Evolutionary conservation across 2,113 vertebrate genomes (phyloP).

Genomic region (Sinocyclocheilus grahami): DNA sequence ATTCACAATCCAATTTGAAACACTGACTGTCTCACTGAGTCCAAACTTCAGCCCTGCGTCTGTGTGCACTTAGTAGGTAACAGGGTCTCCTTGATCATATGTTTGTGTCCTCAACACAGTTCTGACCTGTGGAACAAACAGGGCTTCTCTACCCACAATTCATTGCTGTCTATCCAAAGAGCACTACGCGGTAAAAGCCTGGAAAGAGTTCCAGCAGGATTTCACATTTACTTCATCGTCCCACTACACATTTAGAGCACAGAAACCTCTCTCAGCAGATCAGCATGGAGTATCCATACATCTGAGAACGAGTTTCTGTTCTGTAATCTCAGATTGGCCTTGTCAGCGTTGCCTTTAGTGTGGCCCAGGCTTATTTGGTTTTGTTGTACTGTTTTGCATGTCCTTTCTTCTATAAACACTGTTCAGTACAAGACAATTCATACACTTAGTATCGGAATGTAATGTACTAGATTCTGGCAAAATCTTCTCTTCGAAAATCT

Average conservation of each 20-base stretch:
- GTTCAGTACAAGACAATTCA: background rate
- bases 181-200: background rate
- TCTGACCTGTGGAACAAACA: background rate
- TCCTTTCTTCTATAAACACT: background rate
- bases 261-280: background rate
- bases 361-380: background rate
- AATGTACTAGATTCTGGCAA: background rate
- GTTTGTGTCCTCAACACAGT: background rate
- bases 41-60: background rate
- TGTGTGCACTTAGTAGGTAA: slow-evolving; percentile 17
- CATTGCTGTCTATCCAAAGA: slow-evolving; percentile 7
- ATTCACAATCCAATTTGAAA: background rate
- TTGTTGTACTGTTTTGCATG: slow-evolving; percentile 8
- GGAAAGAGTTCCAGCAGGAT: background rate
- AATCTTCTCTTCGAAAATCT: background rate
- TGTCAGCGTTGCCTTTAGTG: background rate
- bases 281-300: too few species aligned
- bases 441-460: background rate
- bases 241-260: background rate
- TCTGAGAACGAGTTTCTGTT: background rate
- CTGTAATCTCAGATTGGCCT: background rate
- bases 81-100: background rate
- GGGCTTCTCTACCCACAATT: background rate
- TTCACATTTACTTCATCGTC: background rate
- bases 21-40: background rate